phyloP scores from a whole-genome alignment of 2,113 vertebrate species.

The Hystrix brachyura region DNA sequence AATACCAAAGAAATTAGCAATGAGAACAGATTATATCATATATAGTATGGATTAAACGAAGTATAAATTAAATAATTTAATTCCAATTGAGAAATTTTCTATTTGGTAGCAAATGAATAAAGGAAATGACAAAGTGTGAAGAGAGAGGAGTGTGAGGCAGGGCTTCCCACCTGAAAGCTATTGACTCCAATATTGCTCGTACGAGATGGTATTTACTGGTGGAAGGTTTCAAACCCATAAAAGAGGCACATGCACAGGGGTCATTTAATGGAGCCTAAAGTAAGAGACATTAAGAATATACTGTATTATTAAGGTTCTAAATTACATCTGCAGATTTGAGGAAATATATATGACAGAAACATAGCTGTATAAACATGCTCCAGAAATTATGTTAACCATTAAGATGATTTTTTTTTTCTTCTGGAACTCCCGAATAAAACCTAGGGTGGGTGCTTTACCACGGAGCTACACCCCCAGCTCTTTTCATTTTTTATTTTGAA shows the following conservation, averaged over 20 bases:
- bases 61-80: background rate
- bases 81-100: background rate
- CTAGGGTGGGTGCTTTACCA: background rate
- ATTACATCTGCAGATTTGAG: background rate
- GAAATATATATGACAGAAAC: background rate
- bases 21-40: background rate
- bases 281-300: conserved; percentile 55
- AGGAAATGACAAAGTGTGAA: background rate
- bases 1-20: background rate
- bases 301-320: background rate
- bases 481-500: background rate
- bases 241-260: conserved; percentile 94
- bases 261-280: conserved; percentile 94
- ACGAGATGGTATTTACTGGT: conserved; percentile 95
- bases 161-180: conserved; percentile 94
- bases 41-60: background rate
- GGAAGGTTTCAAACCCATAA: conserved; percentile 96
- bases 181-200: conserved; percentile 96
- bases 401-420: background rate
- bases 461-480: background rate
- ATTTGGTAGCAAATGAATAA: background rate
- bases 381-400: background rate
- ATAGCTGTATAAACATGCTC: background rate
- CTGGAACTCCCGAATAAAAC: background rate
- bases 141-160: background rate